Evolutionary conservation across 1,140 invertebrate species (phyloP).

Genomic region (Drosophila prosaltans): DNA sequence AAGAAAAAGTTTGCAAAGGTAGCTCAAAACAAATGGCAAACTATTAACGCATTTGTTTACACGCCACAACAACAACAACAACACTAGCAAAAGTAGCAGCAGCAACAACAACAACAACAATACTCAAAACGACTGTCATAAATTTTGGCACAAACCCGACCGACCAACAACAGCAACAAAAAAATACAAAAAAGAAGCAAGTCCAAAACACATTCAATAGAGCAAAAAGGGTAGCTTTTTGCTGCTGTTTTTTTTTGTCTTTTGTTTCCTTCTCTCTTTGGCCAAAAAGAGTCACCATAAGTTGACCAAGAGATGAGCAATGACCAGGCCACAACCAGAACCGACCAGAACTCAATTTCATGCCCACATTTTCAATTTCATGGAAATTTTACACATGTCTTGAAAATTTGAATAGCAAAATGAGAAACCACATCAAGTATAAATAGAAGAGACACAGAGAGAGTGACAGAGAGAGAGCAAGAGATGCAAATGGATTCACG

Average conservation of each 20-base stretch:
- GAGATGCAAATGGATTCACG: too few species aligned
- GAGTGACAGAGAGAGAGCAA: too few species aligned
- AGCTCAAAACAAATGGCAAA: slow-evolving; percentile 56
- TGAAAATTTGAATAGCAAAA: slow-evolving; percentile 1
- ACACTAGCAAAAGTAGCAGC: slow-evolving; percentile 42
- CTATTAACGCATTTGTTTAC: slow-evolving; percentile 64
- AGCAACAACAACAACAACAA: slow-evolving; percentile 25
- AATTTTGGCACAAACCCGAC: slow-evolving; percentile 11
- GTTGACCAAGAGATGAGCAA: slow-evolving; percentile 1
- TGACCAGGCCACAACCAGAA: not conserved
- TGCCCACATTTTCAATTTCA: slow-evolving; percentile 1
- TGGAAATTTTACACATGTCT: not conserved
- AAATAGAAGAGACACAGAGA: too few species aligned
- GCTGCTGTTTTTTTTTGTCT: not conserved
- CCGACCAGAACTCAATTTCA: slow-evolving; percentile 3
- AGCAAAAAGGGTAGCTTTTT: slow-evolving; percentile 13
- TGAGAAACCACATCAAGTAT: not conserved
- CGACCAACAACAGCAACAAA: not conserved
- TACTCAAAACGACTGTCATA: slow-evolving; percentile 1
- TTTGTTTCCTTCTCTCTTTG: not conserved
- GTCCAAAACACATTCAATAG: slow-evolving; percentile 5
- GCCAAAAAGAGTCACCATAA: slow-evolving; percentile 11
- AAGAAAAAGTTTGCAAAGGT: slow-evolving; percentile 11
- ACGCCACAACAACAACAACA: slow-evolving; percentile 39
- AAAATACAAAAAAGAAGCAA: too few species aligned